Evolutionary conservation across 2,113 vertebrate genomes (phyloP), one percentile per base, ranked within the genome.

Genomic region (Neomonachus schauinslandi): DNA sequence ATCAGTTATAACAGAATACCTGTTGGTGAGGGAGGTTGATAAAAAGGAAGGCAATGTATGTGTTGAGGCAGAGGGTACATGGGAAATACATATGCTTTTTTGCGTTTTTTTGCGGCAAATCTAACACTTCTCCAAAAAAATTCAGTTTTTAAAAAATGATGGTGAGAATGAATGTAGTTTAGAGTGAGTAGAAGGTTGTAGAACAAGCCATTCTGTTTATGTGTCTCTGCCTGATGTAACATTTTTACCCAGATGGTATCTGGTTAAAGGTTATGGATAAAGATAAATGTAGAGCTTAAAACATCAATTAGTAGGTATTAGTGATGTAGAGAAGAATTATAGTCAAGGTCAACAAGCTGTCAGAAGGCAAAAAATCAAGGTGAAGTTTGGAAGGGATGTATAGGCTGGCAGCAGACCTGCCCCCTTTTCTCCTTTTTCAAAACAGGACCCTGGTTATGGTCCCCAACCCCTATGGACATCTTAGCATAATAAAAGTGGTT

Each of bases 201-300:
- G 19, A 91, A 71, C n/a, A 95, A 90, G 10, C 7, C 7, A 36
- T 84, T 22, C 24, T 80, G 5, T 74, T 13, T 57, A 36, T 26
- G 5, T 55, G 7, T 57, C 19, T 76, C 55, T 55, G 2, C 18
- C 28, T 57, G 2, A 4, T 46, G 16, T 77, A 87, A 79, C 10
- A 77, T 93, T 94, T 94, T 93, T 46, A 91, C 65, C 51, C 42
- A 74, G 77, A 72, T 90, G 4, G 7, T 39, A 65, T 91, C 65
- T 93, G 65, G 10, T 42, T 88, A 51, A 95, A 87, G n/a, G 63
- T 42, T 90, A 94, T 90, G 15, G 26, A 87, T 83, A 46, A 74
- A 94, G 19, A 93, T 36, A 69, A 74, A 76, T 12, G 28, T 57
- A 67, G 51, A 80, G 36, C 16, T 42, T 94, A 83, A 72, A 95